phyloP scores from a whole-genome alignment of 2,888 invertebrate species.

The Tipula unca region DNA sequence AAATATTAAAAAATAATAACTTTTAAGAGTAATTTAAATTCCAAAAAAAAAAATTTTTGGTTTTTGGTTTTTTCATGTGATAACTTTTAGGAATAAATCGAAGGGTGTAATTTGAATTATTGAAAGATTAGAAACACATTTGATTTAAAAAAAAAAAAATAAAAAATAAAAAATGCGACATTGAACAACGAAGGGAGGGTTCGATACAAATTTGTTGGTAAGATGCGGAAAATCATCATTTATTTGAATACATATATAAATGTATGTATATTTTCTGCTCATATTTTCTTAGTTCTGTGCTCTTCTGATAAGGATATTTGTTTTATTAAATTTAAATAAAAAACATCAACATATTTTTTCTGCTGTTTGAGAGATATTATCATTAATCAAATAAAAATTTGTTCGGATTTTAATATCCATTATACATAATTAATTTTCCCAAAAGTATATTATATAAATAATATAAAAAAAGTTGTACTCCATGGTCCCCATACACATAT shows the following conservation, averaged over 20 bases:
- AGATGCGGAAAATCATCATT: neutral
- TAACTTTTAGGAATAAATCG: neutral
- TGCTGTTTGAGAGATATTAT: neutral
- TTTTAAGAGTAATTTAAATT: neutral
- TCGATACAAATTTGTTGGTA: neutral
- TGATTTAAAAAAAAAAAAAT: neutral
- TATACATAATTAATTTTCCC: conserved; percentile 8
- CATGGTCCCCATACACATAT: neutral
- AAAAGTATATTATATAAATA: neutral
- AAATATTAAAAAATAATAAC: neutral
- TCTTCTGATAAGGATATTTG: neutral
- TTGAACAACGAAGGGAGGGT: neutral
- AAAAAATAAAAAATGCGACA: neutral
- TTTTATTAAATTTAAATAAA: conserved; percentile 14
- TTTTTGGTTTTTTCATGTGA: neutral
- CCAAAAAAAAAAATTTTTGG: neutral
- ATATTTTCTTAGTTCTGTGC: neutral
- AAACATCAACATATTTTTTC: neutral
- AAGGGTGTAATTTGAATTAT: conserved; percentile 14
- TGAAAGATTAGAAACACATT: neutral
- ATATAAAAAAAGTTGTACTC: neutral
- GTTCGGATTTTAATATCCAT: neutral
- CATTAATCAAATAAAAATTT: conserved; percentile 14
- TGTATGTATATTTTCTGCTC: neutral
- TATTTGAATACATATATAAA: neutral